A percentile compares a stretch with the other conserved stretches of the same genome.
These are phyloP conservation scores for Nomada lathburiana DNA, from an alignment of 2,888 invertebrate genomes.

Conservation along the genomic window DNA sequence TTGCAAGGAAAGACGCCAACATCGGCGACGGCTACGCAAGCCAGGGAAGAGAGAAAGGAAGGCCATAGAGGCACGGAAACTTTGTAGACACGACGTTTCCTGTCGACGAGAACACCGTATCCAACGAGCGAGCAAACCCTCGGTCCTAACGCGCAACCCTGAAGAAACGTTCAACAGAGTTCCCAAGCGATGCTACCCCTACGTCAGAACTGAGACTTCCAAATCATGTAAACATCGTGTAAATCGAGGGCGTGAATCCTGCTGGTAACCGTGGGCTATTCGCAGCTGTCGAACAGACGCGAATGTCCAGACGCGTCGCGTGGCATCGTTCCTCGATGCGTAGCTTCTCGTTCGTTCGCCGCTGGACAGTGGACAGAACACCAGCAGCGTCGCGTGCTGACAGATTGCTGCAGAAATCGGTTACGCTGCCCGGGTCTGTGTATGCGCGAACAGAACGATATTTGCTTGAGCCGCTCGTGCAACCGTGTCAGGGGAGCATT, in stretches of 20 bases:
- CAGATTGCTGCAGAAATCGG: not conserved
- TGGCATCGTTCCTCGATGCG: conserved; percentile 22
- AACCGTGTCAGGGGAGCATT: conserved; percentile 36
- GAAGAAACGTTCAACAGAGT: conserved; percentile 53
- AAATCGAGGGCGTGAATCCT: conserved; percentile 69
- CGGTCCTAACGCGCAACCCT: conserved; percentile 35
- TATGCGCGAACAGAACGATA: conserved; percentile 25
- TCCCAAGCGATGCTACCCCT: conserved; percentile 49
- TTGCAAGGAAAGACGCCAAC: conserved; percentile 43
- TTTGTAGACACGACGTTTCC: conserved; percentile 80
- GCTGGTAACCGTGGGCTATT: conserved; percentile 7
- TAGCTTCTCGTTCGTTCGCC: conserved; percentile 27
- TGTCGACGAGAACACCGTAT: conserved; percentile 64
- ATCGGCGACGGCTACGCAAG: conserved; percentile 20
- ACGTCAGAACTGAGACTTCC: conserved; percentile 62
- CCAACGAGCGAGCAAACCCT: conserved; percentile 51
- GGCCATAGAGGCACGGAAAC: conserved; percentile 70
- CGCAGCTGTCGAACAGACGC: not conserved
- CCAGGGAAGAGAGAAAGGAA: conserved; percentile 26
- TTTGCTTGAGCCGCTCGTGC: conserved; percentile 42
- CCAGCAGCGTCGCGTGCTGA: conserved; percentile 11
- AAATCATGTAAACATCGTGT: conserved; percentile 80
- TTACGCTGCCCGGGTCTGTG: conserved; percentile 4
- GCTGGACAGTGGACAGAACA: not conserved
- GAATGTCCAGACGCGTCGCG: not conserved